Evolutionary conservation across 2,888 invertebrate species (phyloP).

Genomic region (Panorpa germanica): DNA sequence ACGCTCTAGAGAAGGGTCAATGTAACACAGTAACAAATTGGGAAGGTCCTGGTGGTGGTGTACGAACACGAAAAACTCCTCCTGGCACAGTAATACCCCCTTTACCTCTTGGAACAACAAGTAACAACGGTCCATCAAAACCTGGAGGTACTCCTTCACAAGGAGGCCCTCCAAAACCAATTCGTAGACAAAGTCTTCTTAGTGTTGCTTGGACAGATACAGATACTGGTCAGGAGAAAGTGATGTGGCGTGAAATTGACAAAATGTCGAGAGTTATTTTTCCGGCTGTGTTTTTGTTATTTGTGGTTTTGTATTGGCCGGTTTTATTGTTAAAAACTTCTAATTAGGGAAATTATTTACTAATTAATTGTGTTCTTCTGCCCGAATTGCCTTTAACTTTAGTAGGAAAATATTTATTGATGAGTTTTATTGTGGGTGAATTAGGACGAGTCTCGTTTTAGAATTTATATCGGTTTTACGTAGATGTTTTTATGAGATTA

Average conservation of each 20-base stretch:
- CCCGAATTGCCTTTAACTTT: no score
- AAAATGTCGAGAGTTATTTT: slow-evolving; percentile 56
- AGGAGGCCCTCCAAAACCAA: no score
- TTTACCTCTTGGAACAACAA: no score
- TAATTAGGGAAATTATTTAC: not conserved
- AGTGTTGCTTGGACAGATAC: slow-evolving; percentile 45
- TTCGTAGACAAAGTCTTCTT: slow-evolving; percentile 22
- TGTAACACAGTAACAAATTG: slow-evolving; percentile 46
- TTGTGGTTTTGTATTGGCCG: slow-evolving; percentile 63
- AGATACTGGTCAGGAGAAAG: slow-evolving; percentile 47
- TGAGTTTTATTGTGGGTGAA: no score
- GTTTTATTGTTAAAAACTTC: slow-evolving; percentile 47
- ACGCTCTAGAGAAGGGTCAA: slow-evolving; percentile 42
- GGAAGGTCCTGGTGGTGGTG: slow-evolving; percentile 36
- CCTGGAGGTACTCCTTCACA: no score
- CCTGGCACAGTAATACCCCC: slow-evolving; percentile 25
- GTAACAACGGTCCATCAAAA: no score
- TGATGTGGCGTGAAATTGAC: slow-evolving; percentile 66
- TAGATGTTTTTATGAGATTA: no score
- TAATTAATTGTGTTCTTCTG: not conserved
- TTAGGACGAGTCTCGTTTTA: no score
- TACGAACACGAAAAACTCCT: slow-evolving; percentile 35
- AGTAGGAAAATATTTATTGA: no score
- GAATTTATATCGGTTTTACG: no score
- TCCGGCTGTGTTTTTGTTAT: slow-evolving; percentile 58